A percentile compares a stretch with the other conserved stretches of the same genome.
These are phyloP conservation scores for Prunella himalayana DNA, from an alignment of 2,113 vertebrate genomes.

Conservation along the genomic window DNA sequence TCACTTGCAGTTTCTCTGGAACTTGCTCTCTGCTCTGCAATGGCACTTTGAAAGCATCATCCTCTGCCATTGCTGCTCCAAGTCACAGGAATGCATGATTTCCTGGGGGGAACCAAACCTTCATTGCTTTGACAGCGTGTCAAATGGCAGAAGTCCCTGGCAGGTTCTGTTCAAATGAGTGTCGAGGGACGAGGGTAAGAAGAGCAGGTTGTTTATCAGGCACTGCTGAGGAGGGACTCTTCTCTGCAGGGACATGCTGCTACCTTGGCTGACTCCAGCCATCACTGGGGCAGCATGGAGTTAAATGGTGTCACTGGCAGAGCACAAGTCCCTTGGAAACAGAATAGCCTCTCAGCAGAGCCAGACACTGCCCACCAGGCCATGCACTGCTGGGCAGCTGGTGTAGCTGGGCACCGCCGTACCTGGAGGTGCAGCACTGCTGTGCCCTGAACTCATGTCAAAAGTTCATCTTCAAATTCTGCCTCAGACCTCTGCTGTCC, in stretches of 20 bases:
- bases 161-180: neutral
- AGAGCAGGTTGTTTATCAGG: neutral
- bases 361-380: neutral
- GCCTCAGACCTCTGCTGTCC: neutral
- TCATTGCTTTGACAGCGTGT: neutral
- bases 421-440: neutral
- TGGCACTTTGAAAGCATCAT: neutral
- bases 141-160: neutral
- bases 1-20: neutral
- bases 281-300: neutral
- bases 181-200: rapidly evolving
- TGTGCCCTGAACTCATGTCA: neutral
- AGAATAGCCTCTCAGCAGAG: neutral
- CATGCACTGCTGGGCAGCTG: rapidly evolving
- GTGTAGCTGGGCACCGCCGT: rapidly evolving
- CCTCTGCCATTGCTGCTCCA: neutral
- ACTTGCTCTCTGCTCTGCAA: neutral
- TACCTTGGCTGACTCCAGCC: rapidly evolving
- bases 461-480: neutral
- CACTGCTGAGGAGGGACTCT: neutral
- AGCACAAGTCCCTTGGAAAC: neutral
- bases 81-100: neutral
- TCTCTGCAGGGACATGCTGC: neutral
- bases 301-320: neutral
- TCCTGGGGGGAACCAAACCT: neutral